Percentiles rank a stretch among this genome's conserved stretches.
Conservation (phyloP, 1,140 invertebrate species). For the Hypsibius dujardini region DNA sequence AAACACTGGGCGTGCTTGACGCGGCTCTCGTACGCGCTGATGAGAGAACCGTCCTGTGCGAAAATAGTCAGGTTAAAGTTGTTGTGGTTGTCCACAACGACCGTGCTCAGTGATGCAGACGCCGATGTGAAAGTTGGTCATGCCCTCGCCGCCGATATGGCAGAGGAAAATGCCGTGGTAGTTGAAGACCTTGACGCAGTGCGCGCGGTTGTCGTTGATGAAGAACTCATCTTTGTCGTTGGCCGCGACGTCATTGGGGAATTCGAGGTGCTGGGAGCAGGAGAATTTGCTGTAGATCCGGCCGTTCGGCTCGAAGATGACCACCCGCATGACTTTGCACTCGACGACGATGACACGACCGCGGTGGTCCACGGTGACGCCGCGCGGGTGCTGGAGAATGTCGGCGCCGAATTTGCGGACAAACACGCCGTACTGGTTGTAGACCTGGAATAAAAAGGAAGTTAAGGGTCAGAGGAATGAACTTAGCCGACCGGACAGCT, state of each 20-base stretch:
- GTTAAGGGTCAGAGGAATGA: no score
- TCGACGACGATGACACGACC: constrained; percentile 96
- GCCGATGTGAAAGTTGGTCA: constrained; percentile 97
- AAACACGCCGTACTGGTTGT: constrained; percentile 98
- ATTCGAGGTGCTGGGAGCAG: constrained; percentile 94
- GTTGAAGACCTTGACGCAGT: constrained; percentile 98
- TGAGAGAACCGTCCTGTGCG: constrained; percentile 29
- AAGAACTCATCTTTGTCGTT: constrained; percentile 99
- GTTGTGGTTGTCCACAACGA: constrained; percentile 99
- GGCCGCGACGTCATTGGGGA: constrained; percentile 96
- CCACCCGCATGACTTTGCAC: constrained; percentile 95
- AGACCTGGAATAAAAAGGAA: constrained; percentile 41
- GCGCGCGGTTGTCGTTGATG: constrained; percentile 96
- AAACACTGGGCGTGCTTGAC: no score
- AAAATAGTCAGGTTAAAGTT: constrained; percentile 99
- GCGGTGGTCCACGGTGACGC: constrained; percentile 90
- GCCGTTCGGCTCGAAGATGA: constrained; percentile 93
- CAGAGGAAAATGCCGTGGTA: constrained; percentile 92
- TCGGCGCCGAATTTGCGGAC: constrained; percentile 96
- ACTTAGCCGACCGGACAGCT: no score
- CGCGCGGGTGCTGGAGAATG: constrained; percentile 90
- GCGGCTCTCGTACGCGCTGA: no score
- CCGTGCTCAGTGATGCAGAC: constrained; percentile 86
- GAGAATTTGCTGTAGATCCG: constrained; percentile 93
- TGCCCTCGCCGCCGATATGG: constrained; percentile 92